These are phyloP conservation scores for Drosophila quadrilineata DNA, from an alignment of 1,140 invertebrate species.

Conservation along the genomic window DNA sequence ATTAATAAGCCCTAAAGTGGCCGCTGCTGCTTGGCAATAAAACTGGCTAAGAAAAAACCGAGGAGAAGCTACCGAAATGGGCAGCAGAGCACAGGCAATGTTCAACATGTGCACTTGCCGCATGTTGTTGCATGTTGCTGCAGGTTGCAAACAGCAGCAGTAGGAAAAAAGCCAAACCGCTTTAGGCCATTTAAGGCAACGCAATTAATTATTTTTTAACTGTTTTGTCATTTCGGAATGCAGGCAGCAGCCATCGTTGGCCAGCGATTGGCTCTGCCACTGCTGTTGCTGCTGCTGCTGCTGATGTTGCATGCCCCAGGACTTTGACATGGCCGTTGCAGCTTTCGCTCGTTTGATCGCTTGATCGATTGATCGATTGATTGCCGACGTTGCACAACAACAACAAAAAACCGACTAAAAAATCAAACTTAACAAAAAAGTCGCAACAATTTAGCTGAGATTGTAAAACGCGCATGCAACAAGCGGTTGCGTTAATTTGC, in stretches of 20 bases:
- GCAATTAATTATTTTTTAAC: conserved; percentile 82
- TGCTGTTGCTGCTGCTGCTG: conserved; percentile 31
- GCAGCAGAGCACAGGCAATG: conserved; percentile 48
- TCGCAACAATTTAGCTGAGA: conserved; percentile 48
- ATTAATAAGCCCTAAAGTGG: conserved; percentile 80
- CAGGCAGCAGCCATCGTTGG: conserved; percentile 64
- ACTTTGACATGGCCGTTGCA: conserved; percentile 72
- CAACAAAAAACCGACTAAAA: conserved; percentile 5
- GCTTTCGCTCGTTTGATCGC: conserved; percentile 77
- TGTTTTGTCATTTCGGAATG: conserved; percentile 81
- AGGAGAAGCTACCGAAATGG: conserved; percentile 75
- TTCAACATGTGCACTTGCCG: conserved; percentile 41
- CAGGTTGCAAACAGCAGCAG: conserved; percentile 60
- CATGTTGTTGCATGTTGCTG: conserved; percentile 32
- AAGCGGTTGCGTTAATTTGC: conserved; percentile 80
- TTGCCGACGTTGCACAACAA: conserved; percentile 57
- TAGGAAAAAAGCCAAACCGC: conserved; percentile 66
- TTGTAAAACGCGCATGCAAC: conserved; percentile 72
- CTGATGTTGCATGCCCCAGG: conserved; percentile 23
- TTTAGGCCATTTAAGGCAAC: conserved; percentile 80
- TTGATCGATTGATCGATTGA: conserved; percentile 81
- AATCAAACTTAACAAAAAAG: conserved; percentile 35
- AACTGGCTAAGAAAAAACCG: too few species aligned
- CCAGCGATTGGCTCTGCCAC: conserved; percentile 60
- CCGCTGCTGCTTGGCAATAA: conserved; percentile 69